These are phyloP conservation scores for Emberiza fucata DNA, from an alignment of 2,113 vertebrate species.

Conservation along the genomic window DNA sequence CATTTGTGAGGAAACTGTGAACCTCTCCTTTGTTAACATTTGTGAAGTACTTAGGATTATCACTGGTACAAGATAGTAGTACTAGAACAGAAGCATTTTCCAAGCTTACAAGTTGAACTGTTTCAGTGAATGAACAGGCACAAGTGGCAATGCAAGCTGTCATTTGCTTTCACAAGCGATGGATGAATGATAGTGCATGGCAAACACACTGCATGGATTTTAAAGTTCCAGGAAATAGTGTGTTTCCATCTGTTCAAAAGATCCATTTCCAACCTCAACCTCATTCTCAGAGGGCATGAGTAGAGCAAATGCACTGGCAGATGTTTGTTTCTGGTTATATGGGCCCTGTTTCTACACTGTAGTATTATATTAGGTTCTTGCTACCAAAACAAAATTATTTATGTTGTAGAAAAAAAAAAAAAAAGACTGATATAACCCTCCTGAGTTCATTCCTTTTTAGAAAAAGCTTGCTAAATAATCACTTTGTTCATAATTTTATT, in stretches of 20 bases:
- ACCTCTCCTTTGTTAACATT: not conserved
- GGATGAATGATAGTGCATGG: not conserved
- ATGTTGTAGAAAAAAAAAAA: not conserved
- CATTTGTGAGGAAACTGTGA: not conserved
- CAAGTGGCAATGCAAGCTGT: not conserved
- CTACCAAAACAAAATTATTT: not conserved
- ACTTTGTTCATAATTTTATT: not conserved
- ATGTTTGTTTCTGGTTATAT: conserved; percentile 1
- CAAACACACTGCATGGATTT: not conserved
- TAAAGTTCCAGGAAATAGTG: conserved; percentile 39
- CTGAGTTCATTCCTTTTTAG: not conserved
- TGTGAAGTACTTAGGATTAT: not conserved
- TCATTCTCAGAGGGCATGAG: not conserved
- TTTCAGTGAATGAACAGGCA: not conserved
- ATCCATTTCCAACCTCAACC: not conserved
- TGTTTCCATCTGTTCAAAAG: conserved; percentile 42
- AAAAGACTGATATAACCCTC: not conserved
- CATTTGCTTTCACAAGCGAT: not conserved
- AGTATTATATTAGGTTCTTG: not conserved
- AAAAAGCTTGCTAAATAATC: not conserved
- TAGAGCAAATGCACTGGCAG: not conserved
- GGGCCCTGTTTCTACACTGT: not conserved
- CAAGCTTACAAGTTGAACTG: not conserved
- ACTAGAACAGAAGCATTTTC: not conserved
- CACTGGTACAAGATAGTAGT: not conserved